Conservation (phyloP, 2,113 vertebrate species). For the Epinephelus fuscoguttatus region DNA sequence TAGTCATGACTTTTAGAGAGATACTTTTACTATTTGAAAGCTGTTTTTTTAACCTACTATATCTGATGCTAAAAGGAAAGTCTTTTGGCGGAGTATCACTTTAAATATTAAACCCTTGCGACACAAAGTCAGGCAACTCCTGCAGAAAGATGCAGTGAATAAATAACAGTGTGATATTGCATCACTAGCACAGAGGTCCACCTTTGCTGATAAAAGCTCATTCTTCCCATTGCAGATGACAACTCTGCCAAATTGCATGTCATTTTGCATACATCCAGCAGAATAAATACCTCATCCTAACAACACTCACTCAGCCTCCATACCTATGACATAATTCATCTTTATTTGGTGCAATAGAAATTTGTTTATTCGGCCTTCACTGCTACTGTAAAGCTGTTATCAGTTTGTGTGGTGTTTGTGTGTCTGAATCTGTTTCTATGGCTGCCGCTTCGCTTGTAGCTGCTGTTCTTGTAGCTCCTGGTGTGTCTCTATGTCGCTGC, state of each 20-base stretch:
- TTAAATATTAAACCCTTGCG: constrained; percentile 42
- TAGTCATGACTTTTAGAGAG: neutral
- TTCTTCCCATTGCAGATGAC: constrained; percentile 71
- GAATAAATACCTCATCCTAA: constrained; percentile 62
- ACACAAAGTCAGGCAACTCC: constrained; percentile 54
- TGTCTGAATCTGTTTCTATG: constrained; percentile 31
- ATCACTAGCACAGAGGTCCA: constrained; percentile 51
- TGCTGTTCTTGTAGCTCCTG: constrained; percentile 61
- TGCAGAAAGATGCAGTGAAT: constrained; percentile 54
- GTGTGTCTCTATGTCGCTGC: constrained; percentile 66
- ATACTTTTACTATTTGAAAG: constrained; percentile 8
- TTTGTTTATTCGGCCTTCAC: constrained; percentile 54
- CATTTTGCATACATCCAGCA: constrained; percentile 67
- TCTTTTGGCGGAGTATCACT: constrained; percentile 24
- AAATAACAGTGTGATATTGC: constrained; percentile 61
- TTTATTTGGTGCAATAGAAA: constrained; percentile 66
- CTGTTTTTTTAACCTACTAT: neutral
- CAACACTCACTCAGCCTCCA: constrained; percentile 35
- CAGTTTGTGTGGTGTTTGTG: constrained; percentile 39
- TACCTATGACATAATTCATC: constrained; percentile 67
- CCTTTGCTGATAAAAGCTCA: constrained; percentile 61
- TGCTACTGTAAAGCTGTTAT: constrained; percentile 58
- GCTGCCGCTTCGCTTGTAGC: constrained; percentile 42
- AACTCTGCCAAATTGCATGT: constrained; percentile 70
- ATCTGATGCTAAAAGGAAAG: constrained; percentile 20